phyloP scores from a whole-genome alignment of 2,888 invertebrate species.

The Agrochola macilenta region DNA sequence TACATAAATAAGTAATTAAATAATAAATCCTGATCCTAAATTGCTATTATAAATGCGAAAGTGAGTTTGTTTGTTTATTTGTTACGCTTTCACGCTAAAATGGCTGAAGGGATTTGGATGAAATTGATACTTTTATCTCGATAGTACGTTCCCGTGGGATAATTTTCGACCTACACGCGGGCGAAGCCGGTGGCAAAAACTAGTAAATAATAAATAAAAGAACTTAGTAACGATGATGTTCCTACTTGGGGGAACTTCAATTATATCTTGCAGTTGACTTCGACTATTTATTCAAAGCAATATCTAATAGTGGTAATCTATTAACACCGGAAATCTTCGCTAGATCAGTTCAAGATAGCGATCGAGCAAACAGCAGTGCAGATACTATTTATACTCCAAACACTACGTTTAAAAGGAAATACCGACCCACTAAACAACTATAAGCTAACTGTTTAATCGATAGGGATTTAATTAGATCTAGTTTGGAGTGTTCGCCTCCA shows the following conservation, averaged over 20 bases:
- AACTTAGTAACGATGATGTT: too few relatives aligned
- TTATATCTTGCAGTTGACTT: slow-evolving; percentile 10
- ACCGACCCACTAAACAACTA: slow-evolving; percentile 52
- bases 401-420: slow-evolving; percentile 49
- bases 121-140: too few relatives aligned
- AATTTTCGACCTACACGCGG: too few relatives aligned
- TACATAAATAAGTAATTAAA: too few relatives aligned
- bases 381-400: slow-evolving; percentile 26
- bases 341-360: slow-evolving; percentile 38
- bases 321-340: slow-evolving; percentile 38
- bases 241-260: neutral
- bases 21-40: too few relatives aligned
- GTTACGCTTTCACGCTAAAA: too few relatives aligned
- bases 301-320: slow-evolving; percentile 28
- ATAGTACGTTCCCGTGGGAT: too few relatives aligned
- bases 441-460: slow-evolving; percentile 43
- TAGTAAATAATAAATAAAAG: too few relatives aligned
- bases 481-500: slow-evolving; percentile 23
- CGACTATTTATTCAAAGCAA: slow-evolving; percentile 16
- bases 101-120: too few relatives aligned
- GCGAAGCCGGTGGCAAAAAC: too few relatives aligned
- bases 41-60: too few relatives aligned
- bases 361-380: slow-evolving; percentile 21
- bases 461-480: slow-evolving; percentile 39
- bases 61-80: too few relatives aligned